phyloP scores from a whole-genome alignment of 2,113 vertebrate genomes.

The Psilopsiagon aymara region DNA sequence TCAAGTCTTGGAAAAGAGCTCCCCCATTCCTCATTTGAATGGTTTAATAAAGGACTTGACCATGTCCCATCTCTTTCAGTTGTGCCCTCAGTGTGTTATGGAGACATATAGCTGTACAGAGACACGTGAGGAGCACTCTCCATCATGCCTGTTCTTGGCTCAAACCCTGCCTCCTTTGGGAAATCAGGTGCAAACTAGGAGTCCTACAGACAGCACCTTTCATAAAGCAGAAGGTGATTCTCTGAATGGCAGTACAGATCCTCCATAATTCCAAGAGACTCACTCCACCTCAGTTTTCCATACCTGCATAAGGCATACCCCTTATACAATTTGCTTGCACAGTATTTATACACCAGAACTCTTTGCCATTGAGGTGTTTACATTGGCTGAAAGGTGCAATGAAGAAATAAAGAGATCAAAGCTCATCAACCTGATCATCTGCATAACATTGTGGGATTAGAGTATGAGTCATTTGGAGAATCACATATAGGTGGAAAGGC shows the following conservation, averaged over 20 bases:
- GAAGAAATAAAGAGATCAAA: background rate
- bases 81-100: background rate
- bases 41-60: background rate
- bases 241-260: background rate
- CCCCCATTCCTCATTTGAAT: background rate
- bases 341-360: background rate
- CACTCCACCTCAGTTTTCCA: background rate
- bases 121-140: background rate
- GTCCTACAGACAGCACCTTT: background rate
- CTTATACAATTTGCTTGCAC: background rate
- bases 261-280: background rate
- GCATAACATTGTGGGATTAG: background rate
- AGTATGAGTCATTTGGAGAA: background rate
- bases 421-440: background rate
- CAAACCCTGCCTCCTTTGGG: background rate
- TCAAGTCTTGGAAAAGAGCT: background rate
- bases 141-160: background rate
- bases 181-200: background rate
- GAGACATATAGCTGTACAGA: background rate
- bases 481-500: background rate
- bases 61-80: background rate
- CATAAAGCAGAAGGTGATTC: background rate
- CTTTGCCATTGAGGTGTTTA: background rate
- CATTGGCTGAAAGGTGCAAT: background rate
- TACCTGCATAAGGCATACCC: background rate